Conservation (phyloP, 2,797 vertebrate species). For the Coranthus polyacanthus region DNA sequence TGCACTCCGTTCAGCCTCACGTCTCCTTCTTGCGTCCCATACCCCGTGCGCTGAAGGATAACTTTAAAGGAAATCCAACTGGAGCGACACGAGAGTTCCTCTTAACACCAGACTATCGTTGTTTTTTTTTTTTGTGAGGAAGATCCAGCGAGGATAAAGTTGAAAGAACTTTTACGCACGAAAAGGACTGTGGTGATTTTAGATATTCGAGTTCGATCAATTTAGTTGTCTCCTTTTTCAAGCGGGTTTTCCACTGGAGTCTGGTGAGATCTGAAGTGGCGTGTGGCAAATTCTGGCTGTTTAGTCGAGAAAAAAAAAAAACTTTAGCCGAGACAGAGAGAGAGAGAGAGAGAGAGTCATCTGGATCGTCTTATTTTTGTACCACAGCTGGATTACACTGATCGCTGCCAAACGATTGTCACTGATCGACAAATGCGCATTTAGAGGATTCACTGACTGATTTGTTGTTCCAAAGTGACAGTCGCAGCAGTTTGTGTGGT, state of each 20-base stretch:
- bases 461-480: constrained; percentile 24
- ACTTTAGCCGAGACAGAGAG: constrained; percentile 25
- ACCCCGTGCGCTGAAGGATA: constrained; percentile 64
- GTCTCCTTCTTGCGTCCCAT: constrained; percentile 55
- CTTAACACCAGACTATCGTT: constrained; percentile 10
- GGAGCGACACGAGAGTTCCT: constrained; percentile 52
- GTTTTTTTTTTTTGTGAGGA: constrained; percentile 1
- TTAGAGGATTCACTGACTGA: constrained; percentile 12
- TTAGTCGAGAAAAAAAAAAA: constrained; percentile 27
- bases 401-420: constrained; percentile 10
- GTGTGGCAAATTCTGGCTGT: constrained; percentile 34
- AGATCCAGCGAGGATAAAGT: constrained; percentile 61
- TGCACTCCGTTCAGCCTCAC: constrained; percentile 69
- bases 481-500: constrained; percentile 24
- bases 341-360: too few relatives aligned
- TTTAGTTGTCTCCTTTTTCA: constrained; percentile 32
- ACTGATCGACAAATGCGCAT: constrained; percentile 3
- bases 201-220: constrained; percentile 34
- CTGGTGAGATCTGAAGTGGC: constrained; percentile 39
- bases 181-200: constrained; percentile 47
- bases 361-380: constrained; percentile 44
- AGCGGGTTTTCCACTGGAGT: constrained; percentile 24
- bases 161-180: constrained; percentile 58
- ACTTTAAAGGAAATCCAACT: constrained; percentile 61
- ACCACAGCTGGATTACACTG: constrained; percentile 68